phyloP scores from a whole-genome alignment of 2,113 vertebrate species.

The Sminthopsis crassicaudata region DNA sequence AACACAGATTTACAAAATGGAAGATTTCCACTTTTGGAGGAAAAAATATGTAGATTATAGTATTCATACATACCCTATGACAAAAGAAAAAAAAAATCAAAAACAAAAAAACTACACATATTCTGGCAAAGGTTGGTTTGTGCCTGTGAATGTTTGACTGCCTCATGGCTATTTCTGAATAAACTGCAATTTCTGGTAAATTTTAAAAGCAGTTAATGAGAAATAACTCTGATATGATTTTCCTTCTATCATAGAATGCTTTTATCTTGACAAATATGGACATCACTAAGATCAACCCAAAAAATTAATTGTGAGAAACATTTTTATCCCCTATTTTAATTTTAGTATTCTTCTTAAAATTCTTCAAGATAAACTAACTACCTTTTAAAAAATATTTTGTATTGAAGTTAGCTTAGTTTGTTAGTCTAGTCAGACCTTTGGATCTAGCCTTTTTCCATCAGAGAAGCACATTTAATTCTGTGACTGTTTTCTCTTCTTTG shows the following conservation, averaged over 20 bases:
- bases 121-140: background rate
- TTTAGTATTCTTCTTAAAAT: background rate
- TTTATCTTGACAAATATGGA: slow-evolving; percentile 31
- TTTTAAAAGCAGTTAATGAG: slow-evolving; percentile 43
- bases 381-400: too few species aligned
- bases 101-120: background rate
- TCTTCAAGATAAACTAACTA: too few species aligned
- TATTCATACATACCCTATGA: background rate
- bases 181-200: slow-evolving; percentile 11
- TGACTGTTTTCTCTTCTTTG: background rate
- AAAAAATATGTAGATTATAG: background rate
- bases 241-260: background rate
- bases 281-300: background rate
- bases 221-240: slow-evolving; percentile 28
- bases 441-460: background rate
- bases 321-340: background rate
- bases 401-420: background rate
- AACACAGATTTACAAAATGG: slow-evolving; percentile 1
- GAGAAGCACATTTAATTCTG: background rate
- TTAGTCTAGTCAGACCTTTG: background rate
- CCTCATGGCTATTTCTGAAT: slow-evolving; percentile 20
- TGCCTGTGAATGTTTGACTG: background rate
- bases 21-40: slow-evolving; percentile 19
- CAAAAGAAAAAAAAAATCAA: too few species aligned
- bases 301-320: background rate